These are phyloP conservation scores for Eupithecia inturbata DNA, from an alignment of 2,888 invertebrate genomes.

Conservation along the genomic window DNA sequence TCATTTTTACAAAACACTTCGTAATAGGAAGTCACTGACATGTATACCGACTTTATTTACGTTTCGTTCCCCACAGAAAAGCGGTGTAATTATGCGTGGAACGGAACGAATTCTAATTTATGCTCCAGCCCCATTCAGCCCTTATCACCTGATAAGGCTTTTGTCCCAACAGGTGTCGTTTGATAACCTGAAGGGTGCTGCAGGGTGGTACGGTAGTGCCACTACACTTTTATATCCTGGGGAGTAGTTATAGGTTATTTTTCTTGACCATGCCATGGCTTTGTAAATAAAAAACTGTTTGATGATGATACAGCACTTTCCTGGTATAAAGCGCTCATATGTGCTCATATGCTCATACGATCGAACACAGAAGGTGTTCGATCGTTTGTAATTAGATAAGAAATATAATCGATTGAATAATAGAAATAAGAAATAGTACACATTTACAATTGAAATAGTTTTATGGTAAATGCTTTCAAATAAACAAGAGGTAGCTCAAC, in stretches of 20 bases:
- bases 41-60: conserved; percentile 14
- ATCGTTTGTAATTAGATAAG: no score
- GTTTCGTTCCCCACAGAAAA: conserved; percentile 14
- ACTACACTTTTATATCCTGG: not conserved
- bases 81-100: conserved; percentile 15
- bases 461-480: no score
- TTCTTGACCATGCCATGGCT: no score
- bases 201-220: not conserved
- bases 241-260: not conserved
- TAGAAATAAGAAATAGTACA: no score
- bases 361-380: no score
- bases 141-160: conserved; percentile 40
- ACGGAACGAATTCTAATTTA: conserved; percentile 31
- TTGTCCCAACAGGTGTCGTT: conserved; percentile 67
- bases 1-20: conserved; percentile 6
- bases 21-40: conserved; percentile 11
- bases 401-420: no score
- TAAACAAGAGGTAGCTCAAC: no score
- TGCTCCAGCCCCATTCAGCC: conserved; percentile 35
- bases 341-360: no score
- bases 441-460: no score
- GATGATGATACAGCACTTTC: no score
- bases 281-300: no score
- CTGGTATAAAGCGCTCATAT: no score
- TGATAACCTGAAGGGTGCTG: conserved; percentile 38